These are phyloP conservation scores for Lasioglossum leucozonium DNA, from an alignment of 2,888 invertebrate species.

Conservation along the genomic window DNA sequence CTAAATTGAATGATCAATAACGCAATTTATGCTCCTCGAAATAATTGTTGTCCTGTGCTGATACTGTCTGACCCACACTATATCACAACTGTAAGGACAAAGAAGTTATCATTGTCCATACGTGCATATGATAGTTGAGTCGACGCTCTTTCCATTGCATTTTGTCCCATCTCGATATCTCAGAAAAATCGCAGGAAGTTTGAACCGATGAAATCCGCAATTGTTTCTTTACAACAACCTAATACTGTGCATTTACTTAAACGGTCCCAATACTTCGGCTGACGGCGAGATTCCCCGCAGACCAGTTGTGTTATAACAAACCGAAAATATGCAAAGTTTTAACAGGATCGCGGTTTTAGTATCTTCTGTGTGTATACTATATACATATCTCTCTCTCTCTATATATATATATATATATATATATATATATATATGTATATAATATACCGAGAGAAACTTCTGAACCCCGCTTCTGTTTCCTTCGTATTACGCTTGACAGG, in stretches of 20 bases:
- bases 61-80: too few relatives aligned
- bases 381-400: too few relatives aligned
- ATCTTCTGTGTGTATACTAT: background rate
- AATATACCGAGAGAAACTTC: background rate
- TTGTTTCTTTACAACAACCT: background rate
- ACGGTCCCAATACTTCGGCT: background rate
- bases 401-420: background rate
- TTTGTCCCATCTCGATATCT: too few relatives aligned
- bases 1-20: too few relatives aligned
- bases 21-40: too few relatives aligned
- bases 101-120: too few relatives aligned
- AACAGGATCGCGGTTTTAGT: conserved; percentile 2
- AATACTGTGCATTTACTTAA: background rate
- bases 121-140: too few relatives aligned
- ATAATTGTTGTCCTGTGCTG: too few relatives aligned
- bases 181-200: too few relatives aligned
- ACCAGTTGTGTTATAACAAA: background rate
- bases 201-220: background rate
- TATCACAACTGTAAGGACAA: too few relatives aligned
- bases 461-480: background rate
- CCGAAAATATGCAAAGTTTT: conserved; percentile 16
- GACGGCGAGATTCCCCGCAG: background rate
- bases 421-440: background rate
- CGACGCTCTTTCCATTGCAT: too few relatives aligned
- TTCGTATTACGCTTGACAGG: conserved; percentile 9